A percentile compares a stretch with the other conserved stretches of the same genome.
Conservation (phyloP, 2,888 invertebrate genomes). For the Diabrotica balteata region DNA sequence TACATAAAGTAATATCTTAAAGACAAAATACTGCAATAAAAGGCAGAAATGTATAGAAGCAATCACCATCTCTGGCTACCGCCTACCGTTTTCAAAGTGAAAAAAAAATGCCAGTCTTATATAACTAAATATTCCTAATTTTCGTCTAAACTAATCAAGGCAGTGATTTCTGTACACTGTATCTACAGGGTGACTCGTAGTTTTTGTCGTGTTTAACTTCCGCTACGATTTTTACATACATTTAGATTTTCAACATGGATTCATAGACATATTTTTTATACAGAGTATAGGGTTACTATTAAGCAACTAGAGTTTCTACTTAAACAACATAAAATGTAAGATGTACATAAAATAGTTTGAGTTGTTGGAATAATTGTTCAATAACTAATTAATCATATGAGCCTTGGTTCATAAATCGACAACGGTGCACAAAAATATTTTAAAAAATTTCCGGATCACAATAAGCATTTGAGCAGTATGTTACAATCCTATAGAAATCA, state of each 20-base stretch:
- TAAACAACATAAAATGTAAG: too few relatives aligned
- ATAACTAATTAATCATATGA: too few relatives aligned
- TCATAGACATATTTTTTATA: slow-evolving; percentile 25
- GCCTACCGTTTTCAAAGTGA: slow-evolving; percentile 5
- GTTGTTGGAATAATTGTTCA: too few relatives aligned
- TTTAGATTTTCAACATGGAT: slow-evolving; percentile 29
- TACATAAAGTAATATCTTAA: too few relatives aligned
- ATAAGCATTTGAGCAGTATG: too few relatives aligned
- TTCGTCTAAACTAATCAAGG: slow-evolving; percentile 47
- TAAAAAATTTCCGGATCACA: too few relatives aligned
- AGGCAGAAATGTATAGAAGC: not conserved
- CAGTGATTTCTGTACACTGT: slow-evolving; percentile 51
- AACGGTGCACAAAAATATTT: too few relatives aligned
- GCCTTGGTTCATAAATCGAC: too few relatives aligned
- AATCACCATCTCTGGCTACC: slow-evolving; percentile 23
- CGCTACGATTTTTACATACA: slow-evolving; percentile 22
- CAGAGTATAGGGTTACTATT: slow-evolving; percentile 17
- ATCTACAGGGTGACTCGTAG: slow-evolving; percentile 46
- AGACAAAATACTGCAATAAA: too few relatives aligned
- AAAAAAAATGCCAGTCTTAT: slow-evolving; percentile 51
- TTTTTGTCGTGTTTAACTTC: slow-evolving; percentile 29
- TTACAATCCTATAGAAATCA: too few relatives aligned
- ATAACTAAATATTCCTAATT: slow-evolving; percentile 48
- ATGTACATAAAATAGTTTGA: too few relatives aligned
- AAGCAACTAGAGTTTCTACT: not conserved